Evolutionary conservation across 2,113 vertebrate genomes (phyloP).

Genomic region (Orycteropus afer): DNA sequence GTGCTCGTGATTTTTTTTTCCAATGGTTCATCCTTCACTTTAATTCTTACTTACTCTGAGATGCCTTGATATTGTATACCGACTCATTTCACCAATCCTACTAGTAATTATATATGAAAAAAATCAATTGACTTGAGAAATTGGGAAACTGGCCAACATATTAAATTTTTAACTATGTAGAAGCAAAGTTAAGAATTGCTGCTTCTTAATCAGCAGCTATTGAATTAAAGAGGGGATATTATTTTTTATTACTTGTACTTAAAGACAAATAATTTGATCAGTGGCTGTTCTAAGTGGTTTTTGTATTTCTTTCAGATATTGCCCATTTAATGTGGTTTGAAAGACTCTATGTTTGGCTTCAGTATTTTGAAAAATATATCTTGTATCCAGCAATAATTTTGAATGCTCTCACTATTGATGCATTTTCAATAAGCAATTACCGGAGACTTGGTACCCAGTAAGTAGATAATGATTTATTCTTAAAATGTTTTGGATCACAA

Average conservation of each 20-base stretch:
- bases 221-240: neutral
- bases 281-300: constrained; percentile 52
- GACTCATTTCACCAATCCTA: neutral
- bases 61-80: neutral
- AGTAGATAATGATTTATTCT: constrained; percentile 83
- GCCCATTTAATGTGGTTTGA: constrained; percentile 99
- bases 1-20: neutral
- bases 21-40: neutral
- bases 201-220: neutral
- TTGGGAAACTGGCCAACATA: neutral
- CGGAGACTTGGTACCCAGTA: constrained; percentile 96
- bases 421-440: constrained; percentile 95
- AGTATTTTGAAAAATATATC: constrained; percentile 97
- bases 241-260: constrained; percentile 1
- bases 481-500: constrained; percentile 19
- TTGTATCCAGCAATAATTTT: constrained; percentile 97
- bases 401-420: constrained; percentile 96
- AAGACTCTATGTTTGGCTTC: constrained; percentile 96
- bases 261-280: constrained; percentile 38
- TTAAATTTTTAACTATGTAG: neutral
- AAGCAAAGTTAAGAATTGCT: neutral
- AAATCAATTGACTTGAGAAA: neutral
- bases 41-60: neutral
- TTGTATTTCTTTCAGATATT: constrained; percentile 90
- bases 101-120: neutral